Evolutionary conservation across 2,113 vertebrate genomes (phyloP), one percentile per base, ranked within the genome.

Genomic region (Grammomys dolichurus): DNA sequence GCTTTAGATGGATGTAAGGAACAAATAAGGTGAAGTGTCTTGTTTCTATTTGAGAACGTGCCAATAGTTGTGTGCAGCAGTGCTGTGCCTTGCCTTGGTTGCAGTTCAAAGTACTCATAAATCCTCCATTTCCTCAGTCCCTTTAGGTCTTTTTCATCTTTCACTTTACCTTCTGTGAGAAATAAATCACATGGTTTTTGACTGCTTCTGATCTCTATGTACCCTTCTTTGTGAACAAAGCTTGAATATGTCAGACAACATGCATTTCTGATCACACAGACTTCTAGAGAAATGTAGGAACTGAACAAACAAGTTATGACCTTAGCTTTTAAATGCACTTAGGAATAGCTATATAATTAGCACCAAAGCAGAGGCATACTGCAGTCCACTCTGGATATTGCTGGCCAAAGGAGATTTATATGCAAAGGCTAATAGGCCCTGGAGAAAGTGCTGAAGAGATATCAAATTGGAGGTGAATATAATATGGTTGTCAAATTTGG

Each of bases 351-450:
- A 75, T 65, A 48, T 7, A 63, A 90, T 80, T 58, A 67, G 56
- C 46, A 60, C 31, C 22, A 26, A 26, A 91, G 46, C 82, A 75
- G 58, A 89, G 28, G 63, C 20, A 24, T 10, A 60, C 12, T 36
- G 31, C 0, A 3, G 9, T 22, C 5, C 13, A 22, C 20, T 31
- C 12, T 0, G 2, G 9, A 56, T 4, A 87, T 12, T 31, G n/a
- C 24, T 95, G 56, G 20, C 69, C 8, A 54, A 33, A 31, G 4
- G 33, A 12, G 9, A 81, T 20, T 3, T 3, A 51, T 40, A 78
- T 4, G 3, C 7, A 8, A 51, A 78, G 43, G 28, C 46, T 16
- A 26, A 33, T 10, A 54, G 51, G 20, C 16, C 20, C n/a, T 40
- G 17, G 60, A 56, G 31, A 73, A 17, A 3, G 36, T 51, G 13